Evolutionary conservation across 2,888 invertebrate genomes (phyloP).

Genomic region (Bellardia bayeri): DNA sequence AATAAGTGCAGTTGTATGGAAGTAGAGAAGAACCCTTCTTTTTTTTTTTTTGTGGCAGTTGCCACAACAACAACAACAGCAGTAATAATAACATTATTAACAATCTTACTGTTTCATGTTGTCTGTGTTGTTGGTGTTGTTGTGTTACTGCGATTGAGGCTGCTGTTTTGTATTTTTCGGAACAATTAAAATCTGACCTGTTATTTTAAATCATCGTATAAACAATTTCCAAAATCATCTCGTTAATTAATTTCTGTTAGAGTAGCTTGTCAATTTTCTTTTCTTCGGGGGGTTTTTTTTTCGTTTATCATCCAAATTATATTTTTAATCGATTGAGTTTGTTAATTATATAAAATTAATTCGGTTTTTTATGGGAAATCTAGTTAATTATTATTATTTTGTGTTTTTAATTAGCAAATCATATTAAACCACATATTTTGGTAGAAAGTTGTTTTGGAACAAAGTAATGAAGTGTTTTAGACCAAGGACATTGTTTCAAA

Average conservation of each 20-base stretch:
- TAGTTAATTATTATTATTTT: conserved; percentile 28
- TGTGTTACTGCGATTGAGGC: conserved; percentile 1
- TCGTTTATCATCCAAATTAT: conserved; percentile 51
- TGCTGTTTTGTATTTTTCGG: conserved; percentile 30
- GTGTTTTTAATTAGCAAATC: not conserved
- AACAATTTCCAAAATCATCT: conserved; percentile 70
- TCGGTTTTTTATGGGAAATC: conserved; percentile 57
- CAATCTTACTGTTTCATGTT: conserved; percentile 28
- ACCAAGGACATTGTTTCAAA: not conserved
- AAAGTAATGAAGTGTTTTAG: not conserved
- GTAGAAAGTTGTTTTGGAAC: not conserved
- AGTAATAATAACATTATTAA: conserved; percentile 58
- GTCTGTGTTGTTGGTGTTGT: not conserved
- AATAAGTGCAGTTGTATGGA: conserved; percentile 27
- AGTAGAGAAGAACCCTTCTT: conserved; percentile 39
- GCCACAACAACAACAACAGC: conserved; percentile 1
- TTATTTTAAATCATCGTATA: conserved; percentile 50
- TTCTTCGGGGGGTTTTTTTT: conserved; percentile 2
- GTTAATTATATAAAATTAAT: conserved; percentile 56
- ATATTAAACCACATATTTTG: not conserved
- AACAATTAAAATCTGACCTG: conserved; percentile 67
- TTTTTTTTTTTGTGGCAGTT: not conserved
- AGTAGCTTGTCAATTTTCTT: conserved; percentile 55
- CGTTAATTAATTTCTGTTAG: conserved; percentile 76
- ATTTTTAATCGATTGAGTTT: conserved; percentile 50